Evolutionary conservation across 2,888 invertebrate genomes (phyloP).

Genomic region (Callyntrura guangdongensis): DNA sequence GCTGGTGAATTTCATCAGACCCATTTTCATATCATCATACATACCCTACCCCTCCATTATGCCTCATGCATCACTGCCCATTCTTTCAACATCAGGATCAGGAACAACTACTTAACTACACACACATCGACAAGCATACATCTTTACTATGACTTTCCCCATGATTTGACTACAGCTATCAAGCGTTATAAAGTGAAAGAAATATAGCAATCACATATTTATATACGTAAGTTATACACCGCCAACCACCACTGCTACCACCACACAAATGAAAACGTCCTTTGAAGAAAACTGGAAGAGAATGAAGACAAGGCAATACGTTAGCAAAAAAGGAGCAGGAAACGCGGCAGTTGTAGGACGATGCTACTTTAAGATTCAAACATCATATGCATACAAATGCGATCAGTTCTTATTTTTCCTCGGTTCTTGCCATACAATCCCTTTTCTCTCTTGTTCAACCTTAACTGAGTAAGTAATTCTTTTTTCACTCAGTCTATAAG

Average conservation of each 20-base stretch:
- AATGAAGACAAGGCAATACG: conserved; percentile 33
- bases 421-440: conserved; percentile 36
- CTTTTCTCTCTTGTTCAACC: conserved; percentile 9
- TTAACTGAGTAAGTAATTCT: conserved; percentile 64
- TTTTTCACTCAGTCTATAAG: conserved; percentile 56
- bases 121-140: conserved; percentile 17
- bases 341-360: conserved; percentile 50
- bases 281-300: conserved; percentile 34
- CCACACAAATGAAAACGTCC: conserved; percentile 46
- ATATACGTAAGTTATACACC: neutral
- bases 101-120: conserved; percentile 61
- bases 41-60: conserved; percentile 62
- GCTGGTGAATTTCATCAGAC: conserved; percentile 67
- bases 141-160: conserved; percentile 26
- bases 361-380: conserved; percentile 80
- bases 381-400: conserved; percentile 84
- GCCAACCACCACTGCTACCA: neutral
- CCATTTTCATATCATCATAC: conserved; percentile 76
- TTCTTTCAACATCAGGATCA: conserved; percentile 69
- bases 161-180: conserved; percentile 15
- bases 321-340: conserved; percentile 25
- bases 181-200: conserved; percentile 6
- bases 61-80: conserved; percentile 74
- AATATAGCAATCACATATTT: conserved; percentile 36
- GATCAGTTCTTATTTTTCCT: conserved; percentile 80